Percentiles rank a stretch among this genome's conserved stretches.
Evolutionary conservation across 2,888 invertebrate genomes (phyloP).

Genomic region (Physocephala rufipes): DNA sequence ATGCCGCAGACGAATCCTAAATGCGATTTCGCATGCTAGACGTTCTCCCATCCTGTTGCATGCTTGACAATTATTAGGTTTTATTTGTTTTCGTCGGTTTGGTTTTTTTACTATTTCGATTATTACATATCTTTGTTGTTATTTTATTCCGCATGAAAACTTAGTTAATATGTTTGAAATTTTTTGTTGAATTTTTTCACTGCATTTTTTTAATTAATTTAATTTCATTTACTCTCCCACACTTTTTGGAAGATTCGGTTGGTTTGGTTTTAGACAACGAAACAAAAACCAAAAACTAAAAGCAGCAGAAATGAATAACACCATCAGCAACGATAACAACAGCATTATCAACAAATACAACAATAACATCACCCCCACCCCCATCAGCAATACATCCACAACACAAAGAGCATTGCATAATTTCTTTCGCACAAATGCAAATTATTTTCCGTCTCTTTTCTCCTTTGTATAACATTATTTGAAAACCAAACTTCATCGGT

Average conservation of each 20-base stretch:
- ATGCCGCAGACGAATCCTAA: background rate
- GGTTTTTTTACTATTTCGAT: too few relatives aligned
- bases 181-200: background rate
- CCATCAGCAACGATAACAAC: background rate
- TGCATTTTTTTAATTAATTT: background rate
- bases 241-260: background rate
- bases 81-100: slow-evolving; percentile 14
- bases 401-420: background rate
- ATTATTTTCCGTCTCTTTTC: slow-evolving; percentile 22
- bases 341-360: slow-evolving; percentile 11
- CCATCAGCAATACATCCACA: too few relatives aligned
- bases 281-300: slow-evolving; percentile 15
- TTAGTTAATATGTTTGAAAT: slow-evolving; percentile 12
- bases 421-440: slow-evolving; percentile 32
- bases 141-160: background rate
- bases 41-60: slow-evolving; percentile 37
- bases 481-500: background rate
- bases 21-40: slow-evolving; percentile 18
- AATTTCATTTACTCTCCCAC: background rate
- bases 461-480: background rate
- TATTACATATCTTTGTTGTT: too few relatives aligned
- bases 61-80: slow-evolving; percentile 37
- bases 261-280: slow-evolving; percentile 18
- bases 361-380: background rate
- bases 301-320: too few relatives aligned